Percentiles rank a stretch among this genome's conserved stretches.
phyloP scores from a whole-genome alignment of 1,140 invertebrate species.

The Pseudomyrmex concolor region DNA sequence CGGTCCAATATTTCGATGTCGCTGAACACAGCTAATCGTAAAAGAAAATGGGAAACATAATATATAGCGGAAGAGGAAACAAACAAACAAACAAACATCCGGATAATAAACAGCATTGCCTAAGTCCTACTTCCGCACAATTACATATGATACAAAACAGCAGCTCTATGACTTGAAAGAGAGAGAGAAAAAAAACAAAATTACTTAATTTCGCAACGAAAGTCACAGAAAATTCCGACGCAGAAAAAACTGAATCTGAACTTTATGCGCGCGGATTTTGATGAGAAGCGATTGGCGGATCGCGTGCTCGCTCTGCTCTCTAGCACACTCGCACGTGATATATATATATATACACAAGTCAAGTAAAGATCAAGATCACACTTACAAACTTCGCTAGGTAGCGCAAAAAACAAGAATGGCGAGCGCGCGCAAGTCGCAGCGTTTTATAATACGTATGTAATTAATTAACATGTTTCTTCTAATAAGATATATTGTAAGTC shows the following conservation, averaged over 20 bases:
- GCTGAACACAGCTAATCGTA: constrained; percentile 63
- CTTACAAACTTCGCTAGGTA: constrained; percentile 56
- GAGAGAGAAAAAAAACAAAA: constrained; percentile 27
- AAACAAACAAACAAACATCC: constrained; percentile 44
- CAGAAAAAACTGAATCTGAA: constrained; percentile 36
- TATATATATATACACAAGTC: constrained; percentile 30
- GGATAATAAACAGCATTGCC: constrained; percentile 66
- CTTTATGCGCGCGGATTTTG: constrained; percentile 37
- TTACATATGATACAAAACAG: constrained; percentile 52
- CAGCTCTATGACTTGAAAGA: constrained; percentile 64
- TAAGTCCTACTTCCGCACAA: constrained; percentile 71
- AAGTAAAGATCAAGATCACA: constrained; percentile 58
- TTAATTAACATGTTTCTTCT: constrained; percentile 47
- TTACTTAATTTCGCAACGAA: constrained; percentile 54
- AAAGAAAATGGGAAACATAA: constrained; percentile 59
- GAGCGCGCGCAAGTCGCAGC: constrained; percentile 62
- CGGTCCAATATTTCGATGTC: constrained; percentile 79
- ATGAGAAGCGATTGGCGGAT: constrained; percentile 58
- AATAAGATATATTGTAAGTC: constrained; percentile 48
- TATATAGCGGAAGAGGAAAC: constrained; percentile 35
- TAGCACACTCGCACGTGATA: constrained; percentile 39
- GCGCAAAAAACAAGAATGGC: constrained; percentile 67
- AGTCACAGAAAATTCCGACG: constrained; percentile 53
- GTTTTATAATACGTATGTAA: constrained; percentile 46
- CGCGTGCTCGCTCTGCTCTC: constrained; percentile 58